Conservation (phyloP, 2,797 vertebrate species). For the Rhynchotus rufescens region DNA sequence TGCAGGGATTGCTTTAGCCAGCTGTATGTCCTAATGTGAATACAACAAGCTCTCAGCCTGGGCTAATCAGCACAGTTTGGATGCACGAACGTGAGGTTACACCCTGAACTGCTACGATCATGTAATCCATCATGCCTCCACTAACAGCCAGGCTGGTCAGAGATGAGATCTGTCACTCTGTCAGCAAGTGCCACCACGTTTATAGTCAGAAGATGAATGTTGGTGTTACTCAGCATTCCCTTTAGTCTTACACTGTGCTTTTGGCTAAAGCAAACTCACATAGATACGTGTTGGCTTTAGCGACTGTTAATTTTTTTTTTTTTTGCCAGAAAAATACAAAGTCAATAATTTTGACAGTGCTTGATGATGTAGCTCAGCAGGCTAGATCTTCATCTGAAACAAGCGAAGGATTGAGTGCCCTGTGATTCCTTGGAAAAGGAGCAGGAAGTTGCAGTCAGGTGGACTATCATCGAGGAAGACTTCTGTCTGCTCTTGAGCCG, state of each 20-base stretch:
- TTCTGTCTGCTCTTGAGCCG: background rate
- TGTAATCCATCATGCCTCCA: background rate
- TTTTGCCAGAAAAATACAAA: background rate
- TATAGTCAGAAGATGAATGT: background rate
- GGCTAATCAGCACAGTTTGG: background rate
- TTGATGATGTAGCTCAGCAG: background rate
- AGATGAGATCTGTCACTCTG: background rate
- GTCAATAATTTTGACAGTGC: background rate
- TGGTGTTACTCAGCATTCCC: background rate
- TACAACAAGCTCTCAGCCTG: background rate
- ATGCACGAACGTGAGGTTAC: background rate
- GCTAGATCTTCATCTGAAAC: background rate
- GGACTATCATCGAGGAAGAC: background rate
- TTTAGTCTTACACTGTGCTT: background rate
- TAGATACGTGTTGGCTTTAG: background rate
- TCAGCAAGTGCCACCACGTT: background rate
- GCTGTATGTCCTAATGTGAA: background rate
- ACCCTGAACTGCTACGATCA: background rate
- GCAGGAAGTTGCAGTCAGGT: background rate
- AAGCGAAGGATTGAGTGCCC: background rate
- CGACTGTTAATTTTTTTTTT: background rate
- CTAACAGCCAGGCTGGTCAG: background rate
- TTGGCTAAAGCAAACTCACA: background rate
- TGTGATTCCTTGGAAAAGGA: background rate
- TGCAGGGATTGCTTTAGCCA: background rate